Evolutionary conservation across 2,888 invertebrate species (phyloP), one percentile per base, ranked within the genome.

Genomic region (Drosophila mulleri): DNA sequence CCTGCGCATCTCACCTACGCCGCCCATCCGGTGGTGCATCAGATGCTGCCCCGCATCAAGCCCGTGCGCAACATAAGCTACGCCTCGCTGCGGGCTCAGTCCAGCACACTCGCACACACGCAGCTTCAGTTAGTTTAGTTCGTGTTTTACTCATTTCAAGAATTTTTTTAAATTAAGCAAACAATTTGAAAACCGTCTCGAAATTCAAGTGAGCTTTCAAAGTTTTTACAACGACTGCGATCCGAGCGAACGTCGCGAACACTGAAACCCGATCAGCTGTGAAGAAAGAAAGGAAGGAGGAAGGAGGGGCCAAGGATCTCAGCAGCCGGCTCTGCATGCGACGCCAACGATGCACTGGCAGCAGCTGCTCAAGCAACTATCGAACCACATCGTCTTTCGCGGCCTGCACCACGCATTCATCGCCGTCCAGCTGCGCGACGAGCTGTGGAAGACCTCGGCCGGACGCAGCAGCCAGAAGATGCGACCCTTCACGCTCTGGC

Each of bases 1-100:
- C 87, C 89, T 0, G 85, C 89, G 7, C 85, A 87, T 20, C 75
- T 89, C 20, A 83, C 89, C 23, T 87, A 80, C 60, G 78, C 87
- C 1, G 89, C 87, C 5, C 67, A 39, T 2, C 87, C 87, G 16
- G 80, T 87, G 56, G 69, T 87, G 39, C 89, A 87, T 54, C 86
- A 87, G 54, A 75, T 57, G 74, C 61, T 87, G 77, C 87, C 89
- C 0, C 48, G 57, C 35, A 80, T 83, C 59, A 87, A 87, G 35
- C 82, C 85, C 0, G 87, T 89, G 56, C 77, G 87, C 11, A 80
- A 67, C 47, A 71, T 87, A 1, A 87, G 89, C 72, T 87, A 58
- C 32, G 78, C 54, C 26, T 74, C 80, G 2, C 54, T 85, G 42
- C 16, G 42, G 0, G 1, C 29, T 29, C 5, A 14, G 2, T 8